These are phyloP conservation scores for Eretmochelys imbricata DNA, from an alignment of 2,113 vertebrate species.

Conservation along the genomic window DNA sequence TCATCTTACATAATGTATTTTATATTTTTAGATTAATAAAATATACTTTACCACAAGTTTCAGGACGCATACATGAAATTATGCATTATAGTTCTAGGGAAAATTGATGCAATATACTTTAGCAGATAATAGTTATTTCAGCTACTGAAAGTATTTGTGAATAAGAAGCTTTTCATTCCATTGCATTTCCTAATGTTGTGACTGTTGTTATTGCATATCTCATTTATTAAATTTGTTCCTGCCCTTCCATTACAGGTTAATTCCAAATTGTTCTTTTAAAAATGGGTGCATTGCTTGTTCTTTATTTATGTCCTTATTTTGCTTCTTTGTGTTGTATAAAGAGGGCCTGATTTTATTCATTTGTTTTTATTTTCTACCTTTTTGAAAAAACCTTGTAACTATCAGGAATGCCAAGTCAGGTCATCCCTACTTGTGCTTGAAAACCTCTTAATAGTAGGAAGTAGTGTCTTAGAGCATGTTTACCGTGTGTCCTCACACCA, in stretches of 20 bases:
- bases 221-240: too few relatives aligned
- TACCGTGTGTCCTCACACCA: neutral
- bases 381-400: neutral
- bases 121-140: neutral
- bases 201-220: neutral
- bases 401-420: neutral
- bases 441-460: neutral
- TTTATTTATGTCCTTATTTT: neutral
- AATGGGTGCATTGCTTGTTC: neutral
- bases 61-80: neutral
- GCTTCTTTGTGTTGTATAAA: neutral
- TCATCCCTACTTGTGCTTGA: neutral
- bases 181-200: neutral
- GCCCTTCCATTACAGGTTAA: too few relatives aligned
- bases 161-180: neutral
- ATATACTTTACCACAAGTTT: neutral
- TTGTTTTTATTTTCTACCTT: neutral
- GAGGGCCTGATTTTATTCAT: neutral
- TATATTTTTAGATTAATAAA: neutral
- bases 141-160: neutral
- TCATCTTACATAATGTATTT: neutral
- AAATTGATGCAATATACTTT: neutral
- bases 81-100: neutral
- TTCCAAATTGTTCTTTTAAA: neutral
- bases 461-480: neutral